phyloP scores from a whole-genome alignment of 2,888 invertebrate species.

The Caenorhabditis zanzibari region DNA sequence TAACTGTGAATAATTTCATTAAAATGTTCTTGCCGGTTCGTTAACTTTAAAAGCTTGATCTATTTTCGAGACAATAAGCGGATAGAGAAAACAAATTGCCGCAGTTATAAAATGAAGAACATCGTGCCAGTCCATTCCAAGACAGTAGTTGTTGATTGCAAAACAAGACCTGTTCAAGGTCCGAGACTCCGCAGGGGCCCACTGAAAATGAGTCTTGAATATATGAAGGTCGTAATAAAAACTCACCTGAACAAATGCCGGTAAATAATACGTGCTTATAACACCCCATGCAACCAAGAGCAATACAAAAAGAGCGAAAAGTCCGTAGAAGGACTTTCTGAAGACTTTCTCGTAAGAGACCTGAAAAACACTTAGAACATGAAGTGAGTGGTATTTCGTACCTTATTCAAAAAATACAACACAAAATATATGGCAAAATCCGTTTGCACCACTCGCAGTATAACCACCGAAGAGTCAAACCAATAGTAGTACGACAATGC shows the following conservation, averaged over 20 bases:
- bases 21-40: neutral
- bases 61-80: neutral
- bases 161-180: constrained; percentile 1
- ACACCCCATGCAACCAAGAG: neutral
- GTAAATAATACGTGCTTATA: neutral
- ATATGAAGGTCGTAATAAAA: too few species aligned
- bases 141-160: neutral
- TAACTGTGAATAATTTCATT: too few species aligned
- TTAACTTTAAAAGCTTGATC: neutral
- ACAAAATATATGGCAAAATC: constrained; percentile 12
- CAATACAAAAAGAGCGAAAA: neutral
- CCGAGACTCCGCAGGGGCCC: constrained; percentile 9
- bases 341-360: neutral
- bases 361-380: neutral
- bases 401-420: neutral
- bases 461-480: neutral
- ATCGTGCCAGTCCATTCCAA: constrained; percentile 22
- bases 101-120: constrained; percentile 11
- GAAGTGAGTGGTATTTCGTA: neutral
- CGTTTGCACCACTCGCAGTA: constrained; percentile 8
- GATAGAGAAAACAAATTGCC: constrained; percentile 4
- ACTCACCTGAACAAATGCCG: neutral
- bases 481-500: neutral
- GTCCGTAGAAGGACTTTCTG: neutral
- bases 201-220: neutral